These are phyloP conservation scores for Pardosa pseudoannulata DNA, from an alignment of 2,888 invertebrate genomes.

Conservation along the genomic window DNA sequence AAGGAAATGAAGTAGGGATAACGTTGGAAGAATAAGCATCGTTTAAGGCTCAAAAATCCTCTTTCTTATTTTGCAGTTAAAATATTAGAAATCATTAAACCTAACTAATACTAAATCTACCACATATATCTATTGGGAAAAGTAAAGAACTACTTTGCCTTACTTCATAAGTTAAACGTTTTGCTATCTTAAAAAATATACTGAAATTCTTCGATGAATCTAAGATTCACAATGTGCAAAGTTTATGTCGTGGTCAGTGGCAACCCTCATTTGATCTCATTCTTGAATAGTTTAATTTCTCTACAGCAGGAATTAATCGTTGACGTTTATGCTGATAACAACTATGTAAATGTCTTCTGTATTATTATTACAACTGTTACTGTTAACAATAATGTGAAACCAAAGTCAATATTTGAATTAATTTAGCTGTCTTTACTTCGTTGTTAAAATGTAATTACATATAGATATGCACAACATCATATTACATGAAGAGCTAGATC, in stretches of 20 bases:
- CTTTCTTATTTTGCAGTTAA: too few species aligned
- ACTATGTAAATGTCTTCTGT: slow-evolving; percentile 55
- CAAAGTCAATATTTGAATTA: neutral
- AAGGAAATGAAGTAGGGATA: too few species aligned
- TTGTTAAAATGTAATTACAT: slow-evolving; percentile 2
- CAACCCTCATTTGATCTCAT: slow-evolving; percentile 48
- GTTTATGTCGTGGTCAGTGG: slow-evolving; percentile 20
- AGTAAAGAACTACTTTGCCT: too few species aligned
- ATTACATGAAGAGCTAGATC: slow-evolving; percentile 3
- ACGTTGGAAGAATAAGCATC: too few species aligned
- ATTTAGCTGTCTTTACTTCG: neutral
- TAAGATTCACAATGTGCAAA: neutral
- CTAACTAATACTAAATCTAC: too few species aligned
- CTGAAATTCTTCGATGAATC: too few species aligned
- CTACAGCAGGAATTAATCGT: neutral
- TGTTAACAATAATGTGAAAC: slow-evolving; percentile 26
- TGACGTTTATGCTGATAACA: slow-evolving; percentile 32
- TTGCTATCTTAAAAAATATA: too few species aligned
- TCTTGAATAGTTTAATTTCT: slow-evolving; percentile 5
- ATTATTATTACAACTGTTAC: slow-evolving; percentile 45
- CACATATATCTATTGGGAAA: too few species aligned
- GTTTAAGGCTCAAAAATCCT: too few species aligned
- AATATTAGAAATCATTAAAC: too few species aligned
- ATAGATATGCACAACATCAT: neutral
- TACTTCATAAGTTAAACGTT: too few species aligned